Base-by-base conservation (phyloP, 2,113 vertebrate genomes). In the Rhodinocichla rosea region DNA sequence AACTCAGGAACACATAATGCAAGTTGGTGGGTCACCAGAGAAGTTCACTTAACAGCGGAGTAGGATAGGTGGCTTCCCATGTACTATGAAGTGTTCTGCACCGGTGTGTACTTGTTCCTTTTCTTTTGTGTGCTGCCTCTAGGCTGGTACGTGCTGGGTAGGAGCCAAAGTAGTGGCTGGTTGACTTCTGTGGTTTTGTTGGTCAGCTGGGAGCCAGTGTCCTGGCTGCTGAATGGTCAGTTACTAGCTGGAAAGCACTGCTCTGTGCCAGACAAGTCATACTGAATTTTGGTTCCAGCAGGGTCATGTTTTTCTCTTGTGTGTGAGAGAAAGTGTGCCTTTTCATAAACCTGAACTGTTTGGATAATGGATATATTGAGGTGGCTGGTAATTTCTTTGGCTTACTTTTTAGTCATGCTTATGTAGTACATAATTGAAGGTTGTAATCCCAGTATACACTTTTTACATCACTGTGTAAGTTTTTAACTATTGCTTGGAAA, bases 61-160 rank as follows among this genome's bases (percentile, higher is more conserved):
- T 52, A n/a, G 45, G 65, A 65, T 10, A 57, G 13, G 60, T 76
- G 63, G 24, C 24, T 94, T 85, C n/a, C 39, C 5, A 2, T 56
- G 4, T 32, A 4, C 45, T 86, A 6, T 62, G 12, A 60, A 2
- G 32, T 59, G 27, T 56, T 83, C 3, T 0, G n/a, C 12, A 8
- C n/a, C 3, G 3, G 2, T 49, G 8, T 57, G 17, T 85, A 0
- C 53, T 28, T 45, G 19, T 82, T 78, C 18, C 13, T 7, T 57
- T 68, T 59, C 5, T 49, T 59, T 9, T 24, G 13, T 35, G 13
- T 70, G 64, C 35, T 73, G 30, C 37, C 3, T 15, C 59, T 59
- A 35, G 56, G 33, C 45, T 67, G 42, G 11, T 47, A 7, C 4
- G 1, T 55, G 9, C 26, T 56, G 52, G 20, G 19, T 70, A 32